Evolutionary conservation across 1,140 invertebrate species (phyloP), one percentile per base, ranked within the genome.

Genomic region (Epicauta chinensis): DNA sequence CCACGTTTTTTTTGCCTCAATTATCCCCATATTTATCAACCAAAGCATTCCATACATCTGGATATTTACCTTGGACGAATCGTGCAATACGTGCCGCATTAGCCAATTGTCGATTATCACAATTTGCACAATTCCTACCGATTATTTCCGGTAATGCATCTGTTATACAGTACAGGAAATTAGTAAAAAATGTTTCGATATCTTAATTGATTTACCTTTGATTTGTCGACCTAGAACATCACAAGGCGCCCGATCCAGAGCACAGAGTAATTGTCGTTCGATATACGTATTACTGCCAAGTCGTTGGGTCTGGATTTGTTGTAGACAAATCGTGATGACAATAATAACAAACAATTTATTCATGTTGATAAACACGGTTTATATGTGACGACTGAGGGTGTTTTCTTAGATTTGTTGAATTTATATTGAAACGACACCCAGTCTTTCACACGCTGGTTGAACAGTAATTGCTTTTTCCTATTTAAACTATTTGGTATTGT

Each of bases 71-170:
- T 63, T 76, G 72, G 17, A 76, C 66, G 52, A 74, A 76, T 23
- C 69, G 60, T 16, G 73, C 72, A 14, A 76, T 59, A 48, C 72
- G 69, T 57, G 71, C 71, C 10, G 74, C 75, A 66, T 74, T 75
- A 29, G 70, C 67, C 3, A 71, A 58, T 54, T 76, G 73, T 48
- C 69, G 66, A 1, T 68, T 60, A n/a, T 72, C 69, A 55, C 75
- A 76, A 48, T 71, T 68, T 34, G 68, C 51, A 49, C 75, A 76
- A 56, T 74, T 73, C 43, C 71, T 69, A 40, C 72, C 70, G 53
- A 76, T 75, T 30, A 76, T 74, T 67, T 76, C 73, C 0, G 74
- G 74, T 7, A 76, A 62, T 39, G 72, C 71, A 65, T 70, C 74
- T 75, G 62, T n/a, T 72, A n/a, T n/a, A n/a, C n/a, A n/a, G n/a